These are phyloP conservation scores for Selene dorsalis DNA, from an alignment of 2,797 vertebrate species.

Conservation along the genomic window DNA sequence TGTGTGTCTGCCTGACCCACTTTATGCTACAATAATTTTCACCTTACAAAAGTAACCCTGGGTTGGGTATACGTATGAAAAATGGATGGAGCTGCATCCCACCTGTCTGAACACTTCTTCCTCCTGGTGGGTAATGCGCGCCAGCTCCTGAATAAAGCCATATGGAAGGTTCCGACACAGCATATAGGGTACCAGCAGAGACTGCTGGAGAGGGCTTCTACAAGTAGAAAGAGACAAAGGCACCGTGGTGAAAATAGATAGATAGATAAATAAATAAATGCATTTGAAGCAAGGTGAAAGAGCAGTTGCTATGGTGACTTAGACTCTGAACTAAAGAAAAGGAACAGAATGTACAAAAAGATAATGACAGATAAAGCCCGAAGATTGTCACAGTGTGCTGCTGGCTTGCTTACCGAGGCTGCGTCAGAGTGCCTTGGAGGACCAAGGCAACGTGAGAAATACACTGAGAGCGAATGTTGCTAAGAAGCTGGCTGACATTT, in stretches of 20 bases:
- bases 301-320: conserved; percentile 71
- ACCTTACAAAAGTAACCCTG: background rate
- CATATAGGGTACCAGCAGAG: conserved; percentile 98
- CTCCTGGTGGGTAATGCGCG: conserved; percentile 97
- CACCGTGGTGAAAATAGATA: conserved; percentile 17
- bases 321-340: conserved; percentile 14
- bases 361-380: conserved; percentile 18
- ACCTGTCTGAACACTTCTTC: conserved; percentile 96
- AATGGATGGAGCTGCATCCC: conserved; percentile 29
- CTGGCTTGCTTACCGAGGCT: conserved; percentile 88
- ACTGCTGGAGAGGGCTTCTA: conserved; percentile 93
- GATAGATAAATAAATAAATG: conserved; percentile 25
- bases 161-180: conserved; percentile 98
- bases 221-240: conserved; percentile 24
- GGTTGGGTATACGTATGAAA: conserved; percentile 1
- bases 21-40: background rate
- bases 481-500: conserved; percentile 96
- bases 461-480: conserved; percentile 99
- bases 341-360: conserved; percentile 34
- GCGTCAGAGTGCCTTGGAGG: conserved; percentile 94
- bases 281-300: conserved; percentile 42
- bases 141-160: conserved; percentile 97
- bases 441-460: conserved; percentile 97
- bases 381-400: background rate
- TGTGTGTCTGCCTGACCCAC: background rate